phyloP scores from a whole-genome alignment of 2,888 invertebrate species.

The Slavum lentiscoides region DNA sequence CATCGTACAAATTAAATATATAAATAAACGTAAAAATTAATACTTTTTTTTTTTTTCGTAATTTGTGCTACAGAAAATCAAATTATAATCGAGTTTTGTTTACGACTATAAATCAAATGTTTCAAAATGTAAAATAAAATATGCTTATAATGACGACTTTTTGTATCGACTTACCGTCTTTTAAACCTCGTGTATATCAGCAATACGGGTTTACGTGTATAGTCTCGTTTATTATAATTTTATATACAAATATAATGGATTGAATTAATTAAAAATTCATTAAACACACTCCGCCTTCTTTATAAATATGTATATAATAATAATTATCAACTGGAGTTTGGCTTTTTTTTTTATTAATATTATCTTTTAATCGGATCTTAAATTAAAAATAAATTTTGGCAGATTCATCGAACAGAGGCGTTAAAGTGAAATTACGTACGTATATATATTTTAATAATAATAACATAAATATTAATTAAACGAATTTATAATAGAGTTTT shows the following conservation, averaged over 20 bases:
- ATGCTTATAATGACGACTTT: background rate
- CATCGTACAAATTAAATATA: no score
- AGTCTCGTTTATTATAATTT: background rate
- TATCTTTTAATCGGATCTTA: conserved; percentile 36
- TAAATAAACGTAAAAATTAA: no score
- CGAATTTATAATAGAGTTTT: no score
- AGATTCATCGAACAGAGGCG: background rate
- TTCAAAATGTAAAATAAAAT: no score
- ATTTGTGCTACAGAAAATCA: no score
- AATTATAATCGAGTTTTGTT: no score
- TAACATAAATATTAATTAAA: no score
- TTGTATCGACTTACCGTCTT: conserved; percentile 6
- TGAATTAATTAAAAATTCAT: conserved; percentile 11
- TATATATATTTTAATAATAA: no score
- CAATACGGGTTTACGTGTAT: no score
- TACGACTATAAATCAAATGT: no score
- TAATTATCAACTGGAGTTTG: background rate
- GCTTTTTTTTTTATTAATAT: background rate
- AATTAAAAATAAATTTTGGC: conserved; percentile 14
- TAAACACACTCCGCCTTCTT: background rate
- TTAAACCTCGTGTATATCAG: background rate
- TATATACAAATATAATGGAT: background rate
- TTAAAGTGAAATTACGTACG: background rate
- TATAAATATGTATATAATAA: background rate
- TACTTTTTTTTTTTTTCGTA: no score